Percentiles rank a stretch among this genome's conserved stretches.
phyloP scores from a whole-genome alignment of 2,797 vertebrate species.

The Fratercula arctica region DNA sequence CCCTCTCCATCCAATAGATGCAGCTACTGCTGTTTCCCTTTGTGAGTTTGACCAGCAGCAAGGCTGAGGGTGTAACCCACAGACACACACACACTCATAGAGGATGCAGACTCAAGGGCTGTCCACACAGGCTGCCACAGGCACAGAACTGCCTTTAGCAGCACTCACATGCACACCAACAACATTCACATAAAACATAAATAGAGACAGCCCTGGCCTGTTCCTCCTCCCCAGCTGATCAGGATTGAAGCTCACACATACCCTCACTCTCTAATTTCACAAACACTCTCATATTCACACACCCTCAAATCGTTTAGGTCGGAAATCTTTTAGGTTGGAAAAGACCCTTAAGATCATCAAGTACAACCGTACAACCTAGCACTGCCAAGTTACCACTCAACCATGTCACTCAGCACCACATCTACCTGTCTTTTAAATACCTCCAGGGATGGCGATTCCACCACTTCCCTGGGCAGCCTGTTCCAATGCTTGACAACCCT shows the following conservation, averaged over 20 bases:
- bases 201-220: neutral
- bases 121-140: no score
- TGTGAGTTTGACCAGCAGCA: accelerated
- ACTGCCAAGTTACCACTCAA: neutral
- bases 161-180: neutral
- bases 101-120: accelerated
- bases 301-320: no score
- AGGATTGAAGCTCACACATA: accelerated
- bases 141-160: neutral
- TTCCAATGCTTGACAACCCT: neutral
- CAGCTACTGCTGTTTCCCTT: neutral
- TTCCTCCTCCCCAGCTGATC: neutral
- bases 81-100: neutral
- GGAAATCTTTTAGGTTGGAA: no score
- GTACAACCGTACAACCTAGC: neutral
- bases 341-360: no score
- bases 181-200: neutral
- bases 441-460: no score
- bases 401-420: neutral
- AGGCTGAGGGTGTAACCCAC: neutral
- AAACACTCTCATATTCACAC: neutral
- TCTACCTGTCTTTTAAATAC: neutral
- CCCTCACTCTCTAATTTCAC: neutral
- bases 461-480: neutral
- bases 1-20: neutral